Base-by-base conservation (phyloP, 1,140 invertebrate genomes). In the Saxidomus purpurata region DNA sequence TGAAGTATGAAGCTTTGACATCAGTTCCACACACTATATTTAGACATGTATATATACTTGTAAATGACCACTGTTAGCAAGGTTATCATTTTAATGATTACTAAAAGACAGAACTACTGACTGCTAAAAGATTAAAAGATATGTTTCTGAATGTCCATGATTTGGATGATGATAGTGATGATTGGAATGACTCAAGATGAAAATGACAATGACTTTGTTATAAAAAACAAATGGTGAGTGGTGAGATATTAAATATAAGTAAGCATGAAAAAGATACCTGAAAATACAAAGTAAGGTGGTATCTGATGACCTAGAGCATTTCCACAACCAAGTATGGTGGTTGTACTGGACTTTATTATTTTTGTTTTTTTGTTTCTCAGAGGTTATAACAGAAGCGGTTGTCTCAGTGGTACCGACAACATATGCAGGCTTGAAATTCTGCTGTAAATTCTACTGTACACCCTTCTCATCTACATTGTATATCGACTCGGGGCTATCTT, bases 401-500 rank as follows among this genome's bases (percentile, higher is more conserved):
- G 8, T 3, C 0, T 25, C 28, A 2, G 19, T 13, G n/a, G n/a
- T 34, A 25, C 76, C 49, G 34, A 79, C 76, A 52, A 79, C 40
- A 47, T 52, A 13, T 3, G 76, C 1, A 3, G 76, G 76, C 25
- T 49, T 52, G 34, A 40, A 43, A 11, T 79, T 22, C 13, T 36
- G 43, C n/a, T 47, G 40, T 2, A 40, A 43, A 11, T 79, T 22
- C 13, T 36, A n/a, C n/a, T 47, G 40, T 2, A 79, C 15, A 25
- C 76, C 76, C 34, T 79, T 52, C 47, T 79, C 76, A 31, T 79
- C 43, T 3, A 55, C 40, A 43, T 31, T 55, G 13, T 79, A 79
- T 4, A 79, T 79, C 1, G 3, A 49, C 25, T 79, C 40, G 4
- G 43, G 47, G 2, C 15, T 40, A 8, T 40, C 4, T n/a, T 74